Conservation (phyloP, 2,113 vertebrate genomes). For the Calyptommatus sinebrachiatus region DNA sequence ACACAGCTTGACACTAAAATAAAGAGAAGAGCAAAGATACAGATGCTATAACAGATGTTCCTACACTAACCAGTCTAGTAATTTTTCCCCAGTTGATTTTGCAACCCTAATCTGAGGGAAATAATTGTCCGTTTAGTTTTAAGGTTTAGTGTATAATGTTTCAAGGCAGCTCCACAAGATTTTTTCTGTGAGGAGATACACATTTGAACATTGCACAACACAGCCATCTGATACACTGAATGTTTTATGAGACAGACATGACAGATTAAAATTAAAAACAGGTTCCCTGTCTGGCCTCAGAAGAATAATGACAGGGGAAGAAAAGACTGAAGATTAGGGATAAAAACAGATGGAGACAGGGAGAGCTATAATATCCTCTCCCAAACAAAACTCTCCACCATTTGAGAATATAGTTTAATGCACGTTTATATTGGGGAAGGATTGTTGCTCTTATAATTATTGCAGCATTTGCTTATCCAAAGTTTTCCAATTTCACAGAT, state of each 20-base stretch:
- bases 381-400: constrained; percentile 37
- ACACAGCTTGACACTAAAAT: not conserved
- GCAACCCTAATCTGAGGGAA: constrained; percentile 11
- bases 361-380: constrained; percentile 35
- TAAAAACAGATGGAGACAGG: constrained; percentile 6
- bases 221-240: constrained; percentile 56
- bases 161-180: constrained; percentile 53
- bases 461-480: constrained; percentile 30
- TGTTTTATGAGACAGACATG: constrained; percentile 64
- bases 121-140: constrained; percentile 37
- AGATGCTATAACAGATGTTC: not conserved
- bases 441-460: constrained; percentile 3
- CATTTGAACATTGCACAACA: constrained; percentile 56
- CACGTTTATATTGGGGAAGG: constrained; percentile 14
- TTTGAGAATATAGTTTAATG: constrained; percentile 39
- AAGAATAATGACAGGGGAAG: constrained; percentile 44
- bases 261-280: constrained; percentile 68
- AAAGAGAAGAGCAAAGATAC: not conserved
- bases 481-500: not conserved
- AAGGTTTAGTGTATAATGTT: constrained; percentile 43
- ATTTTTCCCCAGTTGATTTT: not conserved
- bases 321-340: not conserved
- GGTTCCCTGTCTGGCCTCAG: constrained; percentile 54
- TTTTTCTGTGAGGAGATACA: constrained; percentile 46
- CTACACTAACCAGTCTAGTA: not conserved